phyloP scores from a whole-genome alignment of 2,888 invertebrate genomes.

The Cenopis cana region DNA sequence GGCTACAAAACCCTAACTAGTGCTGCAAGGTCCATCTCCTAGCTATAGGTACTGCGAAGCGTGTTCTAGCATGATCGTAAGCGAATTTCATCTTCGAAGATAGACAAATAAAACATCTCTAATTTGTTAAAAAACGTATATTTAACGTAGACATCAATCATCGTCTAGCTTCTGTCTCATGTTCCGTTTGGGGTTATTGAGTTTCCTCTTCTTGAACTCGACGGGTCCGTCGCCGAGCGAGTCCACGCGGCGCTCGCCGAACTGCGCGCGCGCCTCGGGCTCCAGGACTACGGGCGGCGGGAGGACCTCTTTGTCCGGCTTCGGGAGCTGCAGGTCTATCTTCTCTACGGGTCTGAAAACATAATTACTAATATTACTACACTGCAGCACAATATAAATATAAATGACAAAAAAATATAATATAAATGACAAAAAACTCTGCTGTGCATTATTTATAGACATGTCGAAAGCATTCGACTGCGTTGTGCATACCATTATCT shows the following conservation, averaged over 20 bases:
- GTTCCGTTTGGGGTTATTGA: slow-evolving; percentile 85
- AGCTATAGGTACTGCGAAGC: too few species aligned
- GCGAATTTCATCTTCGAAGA: too few species aligned
- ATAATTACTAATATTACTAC: slow-evolving; percentile 33
- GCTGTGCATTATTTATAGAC: too few species aligned
- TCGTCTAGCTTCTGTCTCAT: slow-evolving; percentile 87
- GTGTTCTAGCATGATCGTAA: too few species aligned
- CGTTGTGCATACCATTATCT: too few species aligned
- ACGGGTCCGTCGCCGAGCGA: slow-evolving; percentile 81
- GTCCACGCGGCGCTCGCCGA: slow-evolving; percentile 86
- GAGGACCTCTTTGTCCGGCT: slow-evolving; percentile 70
- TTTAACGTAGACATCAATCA: slow-evolving; percentile 68
- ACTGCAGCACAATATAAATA: too few species aligned
- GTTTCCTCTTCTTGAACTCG: slow-evolving; percentile 90
- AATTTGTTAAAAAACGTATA: background rate
- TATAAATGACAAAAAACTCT: too few species aligned
- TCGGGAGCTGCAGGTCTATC: slow-evolving; percentile 90
- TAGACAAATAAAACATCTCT: too few species aligned
- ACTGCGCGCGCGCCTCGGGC: slow-evolving; percentile 74
- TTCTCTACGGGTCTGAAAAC: slow-evolving; percentile 76
- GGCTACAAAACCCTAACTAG: too few species aligned
- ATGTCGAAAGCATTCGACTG: too few species aligned
- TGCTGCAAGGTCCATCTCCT: too few species aligned
- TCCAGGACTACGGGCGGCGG: slow-evolving; percentile 79
- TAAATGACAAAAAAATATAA: too few species aligned